Base-by-base conservation (phyloP, 2,888 invertebrate species). In the Drosophila mettleri region DNA sequence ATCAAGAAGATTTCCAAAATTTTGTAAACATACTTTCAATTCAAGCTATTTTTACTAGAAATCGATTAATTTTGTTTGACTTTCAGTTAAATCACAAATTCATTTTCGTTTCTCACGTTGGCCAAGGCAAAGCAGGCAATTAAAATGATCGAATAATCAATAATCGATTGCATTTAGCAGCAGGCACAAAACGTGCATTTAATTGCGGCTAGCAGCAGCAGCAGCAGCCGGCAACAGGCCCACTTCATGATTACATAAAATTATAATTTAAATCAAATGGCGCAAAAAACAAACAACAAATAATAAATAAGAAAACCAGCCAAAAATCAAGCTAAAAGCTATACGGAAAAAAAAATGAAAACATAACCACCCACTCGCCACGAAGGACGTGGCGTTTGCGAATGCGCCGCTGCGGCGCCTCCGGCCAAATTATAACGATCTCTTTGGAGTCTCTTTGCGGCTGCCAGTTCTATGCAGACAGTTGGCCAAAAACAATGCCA, bases 241-340 rank as follows among this genome's bases (percentile, higher is more conserved):
- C 63, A 73, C 60, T 70, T 68, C 79, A 79, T 80, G 88, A 88
- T 86, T 86, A 88, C 78, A 86, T 77, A 86, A 86, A 86, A 86
- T 86, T 86, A 88, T 86, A 86, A 85, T 84, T 86, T 81, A 88
- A 86, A 84, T 86, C 88, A 86, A 86, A 86, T 77, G 86, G 77
- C 73, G 72, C 70, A 74, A 81, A 71, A 70, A 67, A 58, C 72
- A 75, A 80, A 75, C 59, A 58, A 45, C 63, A 73, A 70, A 76
- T 61, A 72, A 70, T 68, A 70, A 81, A 78, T 76, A 71, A 72
- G 62, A 67, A 78, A 83, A 70, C 62, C 75, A 70, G 72, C 69
- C 69, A 46, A 68, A 83, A 77, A 60, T 61, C 63, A 57, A 59
- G 67, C 53, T 51, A 34, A 64, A 64, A 71, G 54, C 71, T 62